A percentile compares a stretch with the other conserved stretches of the same genome.
phyloP scores from a whole-genome alignment of 2,797 vertebrate species.

The Australoheros facetus region DNA sequence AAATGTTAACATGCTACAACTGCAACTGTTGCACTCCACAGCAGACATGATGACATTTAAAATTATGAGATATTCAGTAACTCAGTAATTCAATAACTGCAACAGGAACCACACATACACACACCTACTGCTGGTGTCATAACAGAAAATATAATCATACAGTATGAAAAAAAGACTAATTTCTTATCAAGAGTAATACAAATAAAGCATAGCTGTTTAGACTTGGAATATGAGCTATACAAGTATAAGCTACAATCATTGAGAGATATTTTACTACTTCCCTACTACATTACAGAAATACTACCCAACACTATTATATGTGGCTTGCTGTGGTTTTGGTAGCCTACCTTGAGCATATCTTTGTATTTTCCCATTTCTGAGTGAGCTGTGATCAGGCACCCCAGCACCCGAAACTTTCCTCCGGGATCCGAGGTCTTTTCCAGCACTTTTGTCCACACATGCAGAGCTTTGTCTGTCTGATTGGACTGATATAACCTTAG shows the following conservation, averaged over 20 bases:
- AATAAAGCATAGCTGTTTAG: not conserved
- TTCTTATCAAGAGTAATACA: not conserved
- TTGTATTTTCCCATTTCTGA: conserved; percentile 99
- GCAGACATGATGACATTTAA: conserved; percentile 37
- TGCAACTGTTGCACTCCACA: not conserved
- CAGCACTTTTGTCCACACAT: conserved; percentile 93
- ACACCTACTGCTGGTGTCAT: conserved; percentile 23
- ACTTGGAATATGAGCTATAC: not conserved
- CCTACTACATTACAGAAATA: not conserved
- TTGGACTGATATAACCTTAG: conserved; percentile 97
- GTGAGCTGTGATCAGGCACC: conserved; percentile 97
- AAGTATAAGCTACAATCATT: not conserved
- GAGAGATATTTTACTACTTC: not conserved
- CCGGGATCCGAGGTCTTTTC: conserved; percentile 93
- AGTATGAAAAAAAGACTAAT: not conserved
- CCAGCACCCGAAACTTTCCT: conserved; percentile 95
- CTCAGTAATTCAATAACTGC: conserved; percentile 23
- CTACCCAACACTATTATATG: not conserved
- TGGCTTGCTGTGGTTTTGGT: not conserved
- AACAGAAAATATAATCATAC: conserved; percentile 20
- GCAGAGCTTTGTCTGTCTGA: conserved; percentile 94
- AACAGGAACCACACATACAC: conserved; percentile 13
- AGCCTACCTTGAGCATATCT: conserved; percentile 98
- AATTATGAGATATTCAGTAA: conserved; percentile 22
- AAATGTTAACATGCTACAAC: conserved; percentile 39